phyloP scores from a whole-genome alignment of 2,888 invertebrate genomes.

The Odontomyia ornata region DNA sequence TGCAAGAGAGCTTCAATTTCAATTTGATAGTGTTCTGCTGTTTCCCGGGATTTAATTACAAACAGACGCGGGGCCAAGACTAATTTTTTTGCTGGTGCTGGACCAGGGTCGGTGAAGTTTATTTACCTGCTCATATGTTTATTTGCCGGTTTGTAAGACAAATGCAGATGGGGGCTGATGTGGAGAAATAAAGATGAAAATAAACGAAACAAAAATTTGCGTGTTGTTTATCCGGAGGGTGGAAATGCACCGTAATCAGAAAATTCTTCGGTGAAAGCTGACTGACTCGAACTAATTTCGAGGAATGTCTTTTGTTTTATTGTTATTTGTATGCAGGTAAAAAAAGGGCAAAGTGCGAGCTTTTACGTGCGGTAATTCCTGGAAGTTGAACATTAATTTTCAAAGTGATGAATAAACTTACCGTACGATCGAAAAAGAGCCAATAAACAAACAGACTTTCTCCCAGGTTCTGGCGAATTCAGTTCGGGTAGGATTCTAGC shows the following conservation, averaged over 20 bases:
- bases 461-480: no score
- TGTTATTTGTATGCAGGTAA: background rate
- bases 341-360: no score
- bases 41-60: slow-evolving; percentile 30
- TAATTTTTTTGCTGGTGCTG: background rate
- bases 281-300: slow-evolving; percentile 12
- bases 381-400: no score
- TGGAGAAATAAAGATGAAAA: background rate
- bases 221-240: slow-evolving; percentile 1
- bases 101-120: background rate
- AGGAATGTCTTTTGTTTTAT: slow-evolving; percentile 2
- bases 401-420: no score
- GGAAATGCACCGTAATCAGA: background rate
- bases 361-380: no score
- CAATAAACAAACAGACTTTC: no score
- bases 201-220: background rate
- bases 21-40: background rate
- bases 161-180: background rate
- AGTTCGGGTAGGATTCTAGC: no score
- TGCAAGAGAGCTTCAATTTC: background rate
- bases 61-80: slow-evolving; percentile 14
- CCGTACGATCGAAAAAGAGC: no score
- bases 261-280: slow-evolving; percentile 19
- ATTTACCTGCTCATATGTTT: slow-evolving; percentile 24
- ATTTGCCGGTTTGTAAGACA: background rate